Percentiles rank a stretch among this genome's conserved stretches.
These are phyloP conservation scores for Psilopsiagon aymara DNA, from an alignment of 2,113 vertebrate species.

Conservation along the genomic window DNA sequence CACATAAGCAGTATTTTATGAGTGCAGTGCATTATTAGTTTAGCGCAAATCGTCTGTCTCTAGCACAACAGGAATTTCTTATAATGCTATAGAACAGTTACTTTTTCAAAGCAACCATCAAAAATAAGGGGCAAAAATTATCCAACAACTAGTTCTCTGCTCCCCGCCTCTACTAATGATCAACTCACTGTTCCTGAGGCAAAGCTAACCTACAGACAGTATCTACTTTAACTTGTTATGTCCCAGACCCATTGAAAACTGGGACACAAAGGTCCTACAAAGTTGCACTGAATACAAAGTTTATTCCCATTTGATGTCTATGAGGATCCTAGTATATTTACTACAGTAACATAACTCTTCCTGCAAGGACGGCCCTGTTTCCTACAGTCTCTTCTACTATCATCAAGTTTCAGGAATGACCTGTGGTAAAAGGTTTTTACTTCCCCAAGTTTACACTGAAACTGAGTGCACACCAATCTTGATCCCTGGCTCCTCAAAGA, in stretches of 20 bases:
- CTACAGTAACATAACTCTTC: not conserved
- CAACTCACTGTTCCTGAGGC: not conserved
- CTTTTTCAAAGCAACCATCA: not conserved
- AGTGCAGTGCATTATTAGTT: not conserved
- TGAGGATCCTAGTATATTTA: not conserved
- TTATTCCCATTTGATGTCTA: not conserved
- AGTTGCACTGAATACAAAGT: not conserved
- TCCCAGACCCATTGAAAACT: not conserved
- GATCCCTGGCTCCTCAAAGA: not conserved
- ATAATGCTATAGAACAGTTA: not conserved
- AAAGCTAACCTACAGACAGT: not conserved
- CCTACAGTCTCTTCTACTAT: not conserved
- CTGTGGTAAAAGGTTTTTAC: rapidly evolving
- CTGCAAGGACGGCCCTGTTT: not conserved
- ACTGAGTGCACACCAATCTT: not conserved
- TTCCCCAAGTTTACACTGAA: not conserved
- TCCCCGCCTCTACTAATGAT: not conserved
- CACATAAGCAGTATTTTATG: not conserved
- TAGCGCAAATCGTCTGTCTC: not conserved
- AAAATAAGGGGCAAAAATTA: not conserved
- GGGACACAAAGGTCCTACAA: not conserved
- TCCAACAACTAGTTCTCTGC: not conserved
- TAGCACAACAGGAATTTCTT: not conserved
- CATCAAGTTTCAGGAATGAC: not conserved
- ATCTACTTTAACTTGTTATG: not conserved